Base-by-base conservation (phyloP, 2,113 vertebrate genomes). In the Dinomys branickii region DNA sequence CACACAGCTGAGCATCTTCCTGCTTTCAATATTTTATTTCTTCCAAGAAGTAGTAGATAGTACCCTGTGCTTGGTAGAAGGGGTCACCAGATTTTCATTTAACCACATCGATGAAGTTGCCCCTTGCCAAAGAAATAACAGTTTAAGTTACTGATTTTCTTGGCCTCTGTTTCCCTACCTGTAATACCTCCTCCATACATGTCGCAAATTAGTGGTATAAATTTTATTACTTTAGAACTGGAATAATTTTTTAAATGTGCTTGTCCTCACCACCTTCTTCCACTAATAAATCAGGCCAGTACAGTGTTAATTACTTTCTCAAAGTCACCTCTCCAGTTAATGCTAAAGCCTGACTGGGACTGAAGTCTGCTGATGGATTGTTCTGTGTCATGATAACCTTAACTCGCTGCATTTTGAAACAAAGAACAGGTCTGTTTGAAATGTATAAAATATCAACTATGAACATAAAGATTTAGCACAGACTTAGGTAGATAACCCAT, bases 1-100 rank as follows among this genome's bases (percentile, higher is more conserved):
- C 33, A 91, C 33, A 84, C 41, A 95, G 83, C 38, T 94, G 78
- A 94, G n/a, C 38, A 61, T 44, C 93, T 91, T 41, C 63, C 24
- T 85, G 75, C 33, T 80, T 73, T 92, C 44, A 91, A 6, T 75
- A 96, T 81, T 71, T 38, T 52, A 41, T 16, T 47, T 88, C 86
- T 82, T 94, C 35, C 33, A 63, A 94, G 12, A 73, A 96, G 41
- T 56, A 80, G 67, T 38, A 71, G 33, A 56, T 94, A n/a, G 56
- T 54, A 56, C 47, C 69, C 82, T 87, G 59, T 54, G 63, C 54
- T 86, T 92, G 44, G n/a, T 75, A 77, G 41, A 82, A 73, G 7
- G 9, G 89, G 30, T 35, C 63, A 47, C 22, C 65, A 41, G 24
- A 47, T 86, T 69, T 82, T 88, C 77, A 80, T 81, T 93, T 84